These are phyloP conservation scores for Diorhabda carinulata DNA, from an alignment of 1,140 invertebrate genomes.

Conservation along the genomic window DNA sequence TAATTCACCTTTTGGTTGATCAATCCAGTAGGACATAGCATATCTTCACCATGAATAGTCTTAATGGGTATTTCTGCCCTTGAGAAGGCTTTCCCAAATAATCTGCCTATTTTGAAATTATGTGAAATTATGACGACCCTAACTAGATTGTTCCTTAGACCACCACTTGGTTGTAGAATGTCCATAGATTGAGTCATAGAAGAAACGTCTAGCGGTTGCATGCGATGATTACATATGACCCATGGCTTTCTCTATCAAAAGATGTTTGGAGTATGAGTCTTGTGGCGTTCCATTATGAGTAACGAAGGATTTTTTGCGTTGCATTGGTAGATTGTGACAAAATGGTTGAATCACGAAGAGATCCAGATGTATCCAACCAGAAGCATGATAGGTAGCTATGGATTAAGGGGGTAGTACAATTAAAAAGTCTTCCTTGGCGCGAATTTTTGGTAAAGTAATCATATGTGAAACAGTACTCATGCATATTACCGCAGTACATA, in stretches of 20 bases:
- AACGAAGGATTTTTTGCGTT: conserved; percentile 5
- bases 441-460: conserved; percentile 27
- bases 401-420: conserved; percentile 21
- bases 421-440: conserved; percentile 35
- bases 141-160: conserved; percentile 25
- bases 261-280: conserved; percentile 27
- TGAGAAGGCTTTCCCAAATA: conserved; percentile 25
- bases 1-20: conserved; percentile 19
- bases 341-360: conserved; percentile 27
- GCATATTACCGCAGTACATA: conserved; percentile 46
- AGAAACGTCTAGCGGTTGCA: conserved; percentile 25
- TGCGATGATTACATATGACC: conserved; percentile 20
- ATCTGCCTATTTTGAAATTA: conserved; percentile 21
- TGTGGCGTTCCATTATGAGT: conserved; percentile 19
- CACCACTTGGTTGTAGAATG: conserved; percentile 27
- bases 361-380: conserved; percentile 25
- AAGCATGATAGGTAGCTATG: conserved; percentile 23
- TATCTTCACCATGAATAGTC: conserved; percentile 37
- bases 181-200: conserved; percentile 27
- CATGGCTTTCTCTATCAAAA: conserved; percentile 22
- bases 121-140: conserved; percentile 15
- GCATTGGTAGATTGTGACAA: conserved; percentile 21
- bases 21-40: conserved; percentile 29
- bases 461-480: conserved; percentile 49
- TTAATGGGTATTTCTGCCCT: conserved; percentile 22